Evolutionary conservation across 2,113 vertebrate species (phyloP).

Genomic region (Zosterops hypoxanthus): DNA sequence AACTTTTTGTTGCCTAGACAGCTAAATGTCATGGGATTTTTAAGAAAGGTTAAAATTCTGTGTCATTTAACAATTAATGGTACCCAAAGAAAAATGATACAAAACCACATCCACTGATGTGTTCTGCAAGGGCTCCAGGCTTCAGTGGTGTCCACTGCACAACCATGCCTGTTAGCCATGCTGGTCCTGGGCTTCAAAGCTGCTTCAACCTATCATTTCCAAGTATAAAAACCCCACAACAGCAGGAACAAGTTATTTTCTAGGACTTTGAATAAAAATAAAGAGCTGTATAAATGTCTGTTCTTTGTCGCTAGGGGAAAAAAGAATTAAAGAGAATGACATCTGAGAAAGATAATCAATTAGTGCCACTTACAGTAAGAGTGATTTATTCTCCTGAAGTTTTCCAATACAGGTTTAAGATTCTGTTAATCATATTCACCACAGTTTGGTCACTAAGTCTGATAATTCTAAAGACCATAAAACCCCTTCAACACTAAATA

Average conservation of each 20-base stretch:
- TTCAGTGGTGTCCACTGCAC: neutral
- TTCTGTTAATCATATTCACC: neutral
- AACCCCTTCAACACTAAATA: neutral
- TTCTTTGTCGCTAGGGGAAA: neutral
- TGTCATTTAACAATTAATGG: slow-evolving; percentile 44
- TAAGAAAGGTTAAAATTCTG: slow-evolving; percentile 73
- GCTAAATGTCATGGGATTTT: slow-evolving; percentile 79
- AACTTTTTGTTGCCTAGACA: slow-evolving; percentile 74
- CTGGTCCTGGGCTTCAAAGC: neutral
- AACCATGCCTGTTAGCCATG: neutral
- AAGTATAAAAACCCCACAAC: neutral
- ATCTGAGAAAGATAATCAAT: neutral
- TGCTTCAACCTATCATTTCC: neutral
- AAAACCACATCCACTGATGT: slow-evolving; percentile 32
- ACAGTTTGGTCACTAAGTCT: neutral
- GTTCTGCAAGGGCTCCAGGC: neutral
- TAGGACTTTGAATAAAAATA: neutral
- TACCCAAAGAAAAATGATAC: slow-evolving; percentile 12
- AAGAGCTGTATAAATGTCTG: neutral
- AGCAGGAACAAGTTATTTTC: neutral
- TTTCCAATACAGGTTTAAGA: neutral
- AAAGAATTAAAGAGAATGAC: neutral
- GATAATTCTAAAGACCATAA: neutral
- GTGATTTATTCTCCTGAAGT: neutral
- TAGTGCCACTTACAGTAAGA: neutral